Conservation (phyloP, 2,888 invertebrate genomes). For the Schizaphis graminum region DNA sequence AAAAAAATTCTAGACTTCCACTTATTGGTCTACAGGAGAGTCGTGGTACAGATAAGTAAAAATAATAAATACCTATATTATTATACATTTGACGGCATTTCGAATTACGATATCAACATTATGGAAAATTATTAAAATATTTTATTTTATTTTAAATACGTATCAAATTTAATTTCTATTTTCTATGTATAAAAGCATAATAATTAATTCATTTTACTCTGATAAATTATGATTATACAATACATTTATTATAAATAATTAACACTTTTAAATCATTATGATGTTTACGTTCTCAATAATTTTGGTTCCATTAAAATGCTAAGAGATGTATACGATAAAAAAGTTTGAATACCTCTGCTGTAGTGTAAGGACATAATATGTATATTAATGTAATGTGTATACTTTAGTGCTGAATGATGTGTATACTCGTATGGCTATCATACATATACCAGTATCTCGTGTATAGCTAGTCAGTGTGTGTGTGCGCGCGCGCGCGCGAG, state of each 20-base stretch:
- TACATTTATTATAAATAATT: neutral
- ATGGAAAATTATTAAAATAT: too few relatives aligned
- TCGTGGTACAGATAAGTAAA: neutral
- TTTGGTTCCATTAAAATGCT: neutral
- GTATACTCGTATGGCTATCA: neutral
- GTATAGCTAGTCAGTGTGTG: neutral
- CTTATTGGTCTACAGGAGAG: neutral
- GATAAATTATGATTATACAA: neutral
- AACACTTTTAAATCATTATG: neutral
- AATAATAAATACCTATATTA: neutral
- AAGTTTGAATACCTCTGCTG: too few relatives aligned
- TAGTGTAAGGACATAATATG: neutral
- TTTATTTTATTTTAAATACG: neutral
- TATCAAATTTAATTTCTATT: neutral
- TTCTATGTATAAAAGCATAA: neutral
- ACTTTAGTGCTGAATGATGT: neutral
- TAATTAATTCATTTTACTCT: neutral
- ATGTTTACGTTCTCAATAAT: neutral
- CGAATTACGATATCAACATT: neutral
- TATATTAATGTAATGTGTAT: neutral
- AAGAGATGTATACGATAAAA: too few relatives aligned
- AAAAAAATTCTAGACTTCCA: too few relatives aligned
- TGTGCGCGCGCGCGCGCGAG: neutral
- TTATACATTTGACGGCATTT: neutral
- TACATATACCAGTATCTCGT: neutral